These are phyloP conservation scores for rabbit (Oryctolagus cuniculus) DNA, from an alignment of 2,113 vertebrate species.

Conservation along the genomic window DNA sequence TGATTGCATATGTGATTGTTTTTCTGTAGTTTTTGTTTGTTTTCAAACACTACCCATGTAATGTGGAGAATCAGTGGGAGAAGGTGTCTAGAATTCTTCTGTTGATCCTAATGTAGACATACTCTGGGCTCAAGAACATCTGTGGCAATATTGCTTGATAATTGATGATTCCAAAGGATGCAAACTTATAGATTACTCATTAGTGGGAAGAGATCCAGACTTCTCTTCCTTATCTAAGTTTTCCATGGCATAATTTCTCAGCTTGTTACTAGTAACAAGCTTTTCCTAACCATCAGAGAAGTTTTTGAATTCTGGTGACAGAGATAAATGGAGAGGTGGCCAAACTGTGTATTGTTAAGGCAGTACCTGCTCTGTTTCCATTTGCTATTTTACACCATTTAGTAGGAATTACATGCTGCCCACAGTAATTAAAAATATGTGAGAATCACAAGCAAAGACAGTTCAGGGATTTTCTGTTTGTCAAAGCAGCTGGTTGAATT, in stretches of 20 bases:
- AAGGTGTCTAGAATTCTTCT: background rate
- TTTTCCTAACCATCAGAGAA: slow-evolving; percentile 42
- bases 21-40: background rate
- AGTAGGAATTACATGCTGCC: background rate
- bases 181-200: slow-evolving; percentile 60
- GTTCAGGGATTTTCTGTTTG: background rate
- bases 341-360: background rate
- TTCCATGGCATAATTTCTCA: slow-evolving; percentile 45
- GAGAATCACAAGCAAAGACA: background rate
- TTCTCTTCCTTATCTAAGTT: slow-evolving; percentile 49
- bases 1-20: background rate
- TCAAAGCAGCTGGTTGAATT: background rate
- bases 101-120: background rate
- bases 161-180: slow-evolving; percentile 26
- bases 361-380: background rate
- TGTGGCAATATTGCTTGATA: background rate
- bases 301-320: slow-evolving; percentile 42
- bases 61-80: background rate
- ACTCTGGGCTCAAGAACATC: background rate
- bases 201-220: slow-evolving; percentile 10
- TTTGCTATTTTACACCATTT: background rate
- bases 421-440: background rate
- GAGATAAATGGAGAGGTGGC: slow-evolving; percentile 41
- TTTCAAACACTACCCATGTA: background rate
- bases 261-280: background rate